Percentiles rank a stretch among this genome's conserved stretches.
Conservation (phyloP, 2,888 invertebrate genomes). For the Polia nebulosa region DNA sequence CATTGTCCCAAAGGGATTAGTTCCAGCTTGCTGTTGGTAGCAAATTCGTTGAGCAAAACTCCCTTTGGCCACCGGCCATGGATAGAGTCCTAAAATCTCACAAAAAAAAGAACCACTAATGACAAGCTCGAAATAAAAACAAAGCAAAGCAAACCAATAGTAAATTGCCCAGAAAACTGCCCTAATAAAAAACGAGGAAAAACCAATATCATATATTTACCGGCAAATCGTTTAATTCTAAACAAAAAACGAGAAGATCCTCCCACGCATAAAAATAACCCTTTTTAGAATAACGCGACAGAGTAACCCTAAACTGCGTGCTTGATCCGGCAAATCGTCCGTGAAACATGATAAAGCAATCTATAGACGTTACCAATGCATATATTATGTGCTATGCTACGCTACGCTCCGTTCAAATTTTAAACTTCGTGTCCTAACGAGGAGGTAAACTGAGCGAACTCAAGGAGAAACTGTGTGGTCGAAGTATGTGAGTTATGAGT, state of each 20-base stretch:
- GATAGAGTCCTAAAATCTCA: not conserved
- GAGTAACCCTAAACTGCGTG: slow-evolving; percentile 40
- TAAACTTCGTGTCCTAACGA: slow-evolving; percentile 49
- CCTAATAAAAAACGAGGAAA: slow-evolving; percentile 39
- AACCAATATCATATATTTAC: slow-evolving; percentile 36
- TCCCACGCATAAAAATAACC: slow-evolving; percentile 40
- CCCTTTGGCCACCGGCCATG: not conserved
- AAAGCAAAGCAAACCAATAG: not conserved
- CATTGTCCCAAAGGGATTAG: slow-evolving; percentile 27
- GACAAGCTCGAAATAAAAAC: not conserved
- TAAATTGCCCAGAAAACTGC: slow-evolving; percentile 30
- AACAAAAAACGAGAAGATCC: slow-evolving; percentile 29
- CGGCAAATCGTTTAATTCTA: slow-evolving; percentile 46
- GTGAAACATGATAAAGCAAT: slow-evolving; percentile 66
- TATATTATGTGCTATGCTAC: slow-evolving; percentile 54
- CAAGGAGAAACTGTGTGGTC: slow-evolving; percentile 25
- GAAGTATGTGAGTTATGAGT: slow-evolving; percentile 23
- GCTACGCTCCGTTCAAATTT: slow-evolving; percentile 42
- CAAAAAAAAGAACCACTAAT: not conserved
- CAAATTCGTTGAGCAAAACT: not conserved
- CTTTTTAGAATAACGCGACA: slow-evolving; percentile 45
- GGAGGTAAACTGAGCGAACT: slow-evolving; percentile 31
- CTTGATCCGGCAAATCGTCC: slow-evolving; percentile 59
- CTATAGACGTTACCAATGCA: slow-evolving; percentile 53
- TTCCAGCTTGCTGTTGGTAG: not conserved